Evolutionary conservation across 2,888 invertebrate genomes (phyloP).

Genomic region (Amphipoea oculea): DNA sequence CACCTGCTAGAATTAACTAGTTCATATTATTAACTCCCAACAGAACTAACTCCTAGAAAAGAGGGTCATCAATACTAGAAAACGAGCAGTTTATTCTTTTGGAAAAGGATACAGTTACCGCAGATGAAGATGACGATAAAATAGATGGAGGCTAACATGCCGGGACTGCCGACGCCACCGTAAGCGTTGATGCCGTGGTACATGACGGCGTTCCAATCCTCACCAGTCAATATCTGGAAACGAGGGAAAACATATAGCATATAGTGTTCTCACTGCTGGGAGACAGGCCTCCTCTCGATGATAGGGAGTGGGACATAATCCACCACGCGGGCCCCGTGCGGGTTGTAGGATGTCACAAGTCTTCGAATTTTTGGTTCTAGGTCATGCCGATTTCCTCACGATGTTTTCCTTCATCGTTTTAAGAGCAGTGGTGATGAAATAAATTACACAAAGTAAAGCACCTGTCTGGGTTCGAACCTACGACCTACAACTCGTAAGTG

Average conservation of each 20-base stretch:
- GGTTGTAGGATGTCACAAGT: not conserved
- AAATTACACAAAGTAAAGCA: too few relatives aligned
- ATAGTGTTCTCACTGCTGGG: too few relatives aligned
- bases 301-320: not conserved
- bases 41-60: not conserved
- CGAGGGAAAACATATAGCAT: not conserved
- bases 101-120: slow-evolving; percentile 97
- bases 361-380: not conserved
- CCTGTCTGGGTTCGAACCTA: too few relatives aligned
- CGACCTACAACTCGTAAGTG: too few relatives aligned
- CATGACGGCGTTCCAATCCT: slow-evolving; percentile 99
- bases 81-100: not conserved
- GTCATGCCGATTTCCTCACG: not conserved
- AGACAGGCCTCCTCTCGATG: too few relatives aligned
- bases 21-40: not conserved
- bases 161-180: slow-evolving; percentile 97
- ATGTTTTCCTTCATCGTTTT: too few relatives aligned
- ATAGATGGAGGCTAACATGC: slow-evolving; percentile 98
- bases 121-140: slow-evolving; percentile 99
- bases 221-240: slow-evolving; percentile 98
- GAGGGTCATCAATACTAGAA: not conserved
- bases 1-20: not conserved
- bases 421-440: too few relatives aligned
- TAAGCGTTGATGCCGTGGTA: slow-evolving; percentile 99
- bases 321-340: too few relatives aligned